Base-by-base conservation (phyloP, 2,797 vertebrate genomes). In the Oryzias dopingdopingensis region DNA sequence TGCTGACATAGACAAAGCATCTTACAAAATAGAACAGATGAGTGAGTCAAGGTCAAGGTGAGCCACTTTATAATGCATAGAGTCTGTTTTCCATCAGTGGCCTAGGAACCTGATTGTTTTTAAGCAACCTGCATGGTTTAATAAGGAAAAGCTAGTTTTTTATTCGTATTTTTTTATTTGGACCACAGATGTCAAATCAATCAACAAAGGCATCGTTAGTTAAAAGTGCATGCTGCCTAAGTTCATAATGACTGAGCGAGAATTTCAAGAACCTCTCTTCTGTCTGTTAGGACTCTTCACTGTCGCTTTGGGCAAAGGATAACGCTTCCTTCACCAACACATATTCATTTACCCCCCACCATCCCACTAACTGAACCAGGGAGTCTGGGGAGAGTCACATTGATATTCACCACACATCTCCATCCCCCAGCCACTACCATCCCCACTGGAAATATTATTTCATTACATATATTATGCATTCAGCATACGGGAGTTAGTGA, bases 391-490 rank as follows among this genome's bases (percentile, higher is more conserved):
- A 83, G 76, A 81, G 77, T 59, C 70, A 62, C 88, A 92, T 91
- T 92, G 88, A 91, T 89, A 92, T 92, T 89, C 89, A 87, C 79
- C 65, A 66, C 83, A 85, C 81, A 85, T 88, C 77, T 87, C 77
- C 83, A 88, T 87, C 82, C 87, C 86, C 84, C 72, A 79, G 76
- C 83, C 80, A 84, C 88, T 89, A 72, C 86, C 89, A 86, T 89
- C 87, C 89, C 89, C 88, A 90, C 87, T 90, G 90, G 91, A 91
- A 90, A 92, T 89, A 92, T 92, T 91, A 91, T 90, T 92, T 91
- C 89, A 91, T 92, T 92, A 92, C 89, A 92, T 92, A 89, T 88
- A 92, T 93, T 93, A 92, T 92, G 91, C 92, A 92, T 92, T 91
- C 90, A 84, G 86, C 85, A 87, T 87, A 85, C 89, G 79, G 79